Evolutionary conservation across 2,888 invertebrate species (phyloP).

Genomic region (Frankliniella intonsa): DNA sequence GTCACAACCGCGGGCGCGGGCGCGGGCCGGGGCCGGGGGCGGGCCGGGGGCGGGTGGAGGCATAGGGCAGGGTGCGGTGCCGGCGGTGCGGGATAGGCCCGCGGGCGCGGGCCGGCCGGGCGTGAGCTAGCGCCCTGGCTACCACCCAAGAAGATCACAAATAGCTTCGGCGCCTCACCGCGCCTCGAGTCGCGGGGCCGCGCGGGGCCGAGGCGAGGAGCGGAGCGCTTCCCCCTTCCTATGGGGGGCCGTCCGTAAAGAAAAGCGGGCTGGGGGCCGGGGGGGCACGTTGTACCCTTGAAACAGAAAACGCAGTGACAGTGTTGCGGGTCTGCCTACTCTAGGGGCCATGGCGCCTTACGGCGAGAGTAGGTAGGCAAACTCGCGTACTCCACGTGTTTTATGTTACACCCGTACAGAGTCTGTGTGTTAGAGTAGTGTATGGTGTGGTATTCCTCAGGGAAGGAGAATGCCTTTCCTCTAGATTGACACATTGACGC

Average conservation of each 20-base stretch:
- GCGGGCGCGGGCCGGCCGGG: background rate
- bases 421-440: no score
- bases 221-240: background rate
- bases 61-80: background rate
- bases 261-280: background rate
- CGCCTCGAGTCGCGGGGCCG: background rate
- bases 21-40: background rate
- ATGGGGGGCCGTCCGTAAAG: background rate
- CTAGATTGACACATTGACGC: no score
- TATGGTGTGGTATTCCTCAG: no score
- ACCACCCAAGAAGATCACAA: constrained; percentile 15
- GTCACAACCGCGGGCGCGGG: background rate
- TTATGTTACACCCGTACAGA: no score
- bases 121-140: constrained; percentile 7
- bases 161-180: constrained; percentile 10
- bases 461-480: no score
- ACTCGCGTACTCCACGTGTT: no score
- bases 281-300: background rate
- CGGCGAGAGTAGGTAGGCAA: no score
- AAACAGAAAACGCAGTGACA: no score
- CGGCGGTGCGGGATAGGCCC: background rate
- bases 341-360: no score
- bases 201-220: background rate
- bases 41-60: no score
- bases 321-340: no score